Evolutionary conservation across 2,113 vertebrate species (phyloP).

Genomic region (Triplophysa rosa): DNA sequence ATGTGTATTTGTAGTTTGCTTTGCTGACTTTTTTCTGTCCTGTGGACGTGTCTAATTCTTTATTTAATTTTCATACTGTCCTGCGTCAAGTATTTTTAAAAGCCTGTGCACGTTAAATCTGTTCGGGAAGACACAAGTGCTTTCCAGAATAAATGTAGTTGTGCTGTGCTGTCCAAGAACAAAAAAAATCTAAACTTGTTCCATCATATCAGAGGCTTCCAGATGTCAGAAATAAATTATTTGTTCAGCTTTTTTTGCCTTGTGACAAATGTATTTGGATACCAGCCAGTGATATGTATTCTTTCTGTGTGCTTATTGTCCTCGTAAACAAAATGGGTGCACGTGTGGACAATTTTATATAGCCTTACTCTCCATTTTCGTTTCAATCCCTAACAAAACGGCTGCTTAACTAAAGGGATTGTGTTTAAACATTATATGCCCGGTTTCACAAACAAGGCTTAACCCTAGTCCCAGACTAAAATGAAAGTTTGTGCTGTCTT

Average conservation of each 20-base stretch:
- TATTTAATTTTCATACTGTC: conserved; percentile 50
- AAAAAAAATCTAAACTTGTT: conserved; percentile 7
- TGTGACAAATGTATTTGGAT: neutral
- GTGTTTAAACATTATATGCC: no score
- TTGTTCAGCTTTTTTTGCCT: conserved; percentile 51
- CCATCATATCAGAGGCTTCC: conserved; percentile 53
- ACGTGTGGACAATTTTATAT: neutral
- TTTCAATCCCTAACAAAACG: no score
- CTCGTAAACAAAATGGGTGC: neutral
- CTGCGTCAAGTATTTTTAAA: conserved; percentile 30
- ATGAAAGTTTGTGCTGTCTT: no score
- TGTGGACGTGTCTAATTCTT: conserved; percentile 34
- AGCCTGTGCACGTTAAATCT: conserved; percentile 24
- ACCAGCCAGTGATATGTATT: neutral
- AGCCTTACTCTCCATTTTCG: neutral
- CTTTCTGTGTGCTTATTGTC: neutral
- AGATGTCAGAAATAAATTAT: conserved; percentile 68
- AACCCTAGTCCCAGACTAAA: no score
- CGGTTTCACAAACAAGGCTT: no score
- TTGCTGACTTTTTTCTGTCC: conserved; percentile 37
- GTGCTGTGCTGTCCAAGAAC: conserved; percentile 36
- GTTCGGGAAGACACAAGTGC: conserved; percentile 16
- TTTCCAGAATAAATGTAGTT: conserved; percentile 19
- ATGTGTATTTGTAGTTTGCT: conserved; percentile 46
- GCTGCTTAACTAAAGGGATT: neutral